These are phyloP conservation scores for Microtus ochrogaster DNA, from an alignment of 2,113 vertebrate genomes.

Conservation along the genomic window DNA sequence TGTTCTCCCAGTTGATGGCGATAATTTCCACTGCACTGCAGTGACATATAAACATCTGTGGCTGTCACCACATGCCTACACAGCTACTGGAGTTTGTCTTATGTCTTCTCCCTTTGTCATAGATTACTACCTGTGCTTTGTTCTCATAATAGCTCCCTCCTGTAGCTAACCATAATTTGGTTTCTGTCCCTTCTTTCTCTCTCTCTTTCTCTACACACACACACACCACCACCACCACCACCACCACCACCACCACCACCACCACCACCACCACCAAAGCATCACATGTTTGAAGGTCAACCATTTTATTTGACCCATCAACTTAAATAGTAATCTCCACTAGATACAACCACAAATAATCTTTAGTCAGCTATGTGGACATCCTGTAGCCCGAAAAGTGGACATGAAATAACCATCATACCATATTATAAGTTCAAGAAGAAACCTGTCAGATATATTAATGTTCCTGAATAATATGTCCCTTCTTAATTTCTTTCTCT, in stretches of 20 bases:
- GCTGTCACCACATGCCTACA: not conserved
- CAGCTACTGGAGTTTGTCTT: not conserved
- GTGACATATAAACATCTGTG: not conserved
- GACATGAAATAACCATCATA: not conserved
- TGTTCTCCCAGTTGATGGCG: not conserved
- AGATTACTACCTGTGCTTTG: not conserved
- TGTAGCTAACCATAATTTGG: not conserved
- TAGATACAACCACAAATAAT: not conserved
- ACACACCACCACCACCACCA: no score
- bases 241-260: no score
- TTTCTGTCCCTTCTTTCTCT: not conserved
- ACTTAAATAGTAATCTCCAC: not conserved
- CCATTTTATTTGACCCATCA: not conserved
- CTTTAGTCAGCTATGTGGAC: not conserved
- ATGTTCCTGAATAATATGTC: not conserved
- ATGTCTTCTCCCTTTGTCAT: not conserved
- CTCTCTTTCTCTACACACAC: not conserved
- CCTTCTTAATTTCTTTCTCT: conserved; percentile 12
- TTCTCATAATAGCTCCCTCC: not conserved
- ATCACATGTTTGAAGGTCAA: not conserved
- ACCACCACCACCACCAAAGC: not conserved
- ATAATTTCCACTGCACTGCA: not conserved
- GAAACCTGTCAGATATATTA: not conserved
- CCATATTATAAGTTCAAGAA: not conserved
- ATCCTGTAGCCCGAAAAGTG: not conserved